Evolutionary conservation across 2,797 vertebrate species (phyloP), one percentile per base, ranked within the genome.

Genomic region (Sitta carolinensis): DNA sequence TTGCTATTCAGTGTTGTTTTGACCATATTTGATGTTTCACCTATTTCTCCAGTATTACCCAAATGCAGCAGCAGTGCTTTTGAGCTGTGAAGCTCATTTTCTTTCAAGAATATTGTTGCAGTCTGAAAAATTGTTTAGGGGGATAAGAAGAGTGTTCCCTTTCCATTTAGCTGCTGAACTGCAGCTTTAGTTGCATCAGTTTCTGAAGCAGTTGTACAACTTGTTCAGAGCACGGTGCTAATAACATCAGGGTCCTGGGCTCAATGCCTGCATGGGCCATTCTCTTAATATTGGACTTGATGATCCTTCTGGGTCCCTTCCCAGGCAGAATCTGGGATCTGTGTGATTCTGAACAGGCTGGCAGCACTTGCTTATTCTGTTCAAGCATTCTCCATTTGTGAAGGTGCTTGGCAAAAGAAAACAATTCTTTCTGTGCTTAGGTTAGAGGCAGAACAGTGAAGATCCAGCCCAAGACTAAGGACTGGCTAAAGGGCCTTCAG

Each of bases 401-500:
- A 77, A 61, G 34, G 27, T 45, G 32, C 55, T 91, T 75, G 61
- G 36, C 64, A 80, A 72, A 68, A 27, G 30, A 54, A 72, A 84
- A 77, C 40, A 62, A 29, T 80, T 84, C 5, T 84, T 83, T 75
- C 25, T 87, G 50, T 84, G 40, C 30, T 38, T 89, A 98, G 98
- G 94, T 98, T 50, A 97, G 96, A 95, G 98, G 97, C 79, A 97
- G 97, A 89, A 97, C 95, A 3, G 97, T 98, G 89, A 98, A 95
- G 93, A 97, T 98, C 45, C 92, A 97, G 38, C 98, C 98, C 4
- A 98, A 98, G 93, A 98, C 98, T 11, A 97, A 97, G 77, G 97
- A 98, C 80, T 98, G 98, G 98, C 96, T 98, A 23, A 97, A 98
- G 68, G 98, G 97, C 43, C 58, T 98, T 77, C 97, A 97, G 30